Percentiles rank a stretch among this genome's conserved stretches.
Conservation (phyloP, 2,888 invertebrate genomes). For the Caenorhabditis doughertyi region DNA sequence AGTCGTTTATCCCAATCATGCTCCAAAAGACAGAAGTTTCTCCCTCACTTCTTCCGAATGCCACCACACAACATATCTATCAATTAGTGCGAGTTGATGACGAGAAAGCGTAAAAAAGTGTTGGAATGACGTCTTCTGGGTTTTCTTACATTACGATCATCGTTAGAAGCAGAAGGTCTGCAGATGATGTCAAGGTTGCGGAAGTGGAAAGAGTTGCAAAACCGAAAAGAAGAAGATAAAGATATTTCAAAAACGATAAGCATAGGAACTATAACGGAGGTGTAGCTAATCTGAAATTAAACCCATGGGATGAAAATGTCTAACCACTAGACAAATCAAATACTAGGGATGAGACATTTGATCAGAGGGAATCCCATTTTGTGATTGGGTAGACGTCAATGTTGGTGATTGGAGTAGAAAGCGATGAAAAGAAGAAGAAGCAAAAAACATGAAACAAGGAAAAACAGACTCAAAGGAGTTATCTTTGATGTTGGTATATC, state of each 20-base stretch:
- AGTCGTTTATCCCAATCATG: constrained; percentile 38
- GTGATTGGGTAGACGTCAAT: constrained; percentile 5
- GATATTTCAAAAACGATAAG: neutral
- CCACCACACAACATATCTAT: neutral
- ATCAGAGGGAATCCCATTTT: neutral
- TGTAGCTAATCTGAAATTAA: constrained; percentile 1
- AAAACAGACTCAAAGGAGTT: constrained; percentile 10
- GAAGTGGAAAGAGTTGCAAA: constrained; percentile 24
- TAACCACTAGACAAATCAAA: neutral
- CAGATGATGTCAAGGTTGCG: constrained; percentile 46
- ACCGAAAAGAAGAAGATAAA: neutral
- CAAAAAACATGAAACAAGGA: constrained; percentile 19
- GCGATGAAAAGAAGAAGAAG: neutral
- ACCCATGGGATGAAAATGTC: neutral
- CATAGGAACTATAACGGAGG: neutral
- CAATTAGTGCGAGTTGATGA: constrained; percentile 19
- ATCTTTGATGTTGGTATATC: constrained; percentile 24
- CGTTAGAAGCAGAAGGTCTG: neutral
- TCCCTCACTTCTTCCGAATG: neutral
- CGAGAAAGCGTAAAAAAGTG: neutral
- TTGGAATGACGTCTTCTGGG: constrained; percentile 44
- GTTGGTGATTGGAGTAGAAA: neutral
- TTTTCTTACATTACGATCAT: constrained; percentile 36
- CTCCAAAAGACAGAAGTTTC: neutral
- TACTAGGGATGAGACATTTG: neutral